Evolutionary conservation across 1,140 invertebrate species (phyloP).

Genomic region (Asobara japonica): DNA sequence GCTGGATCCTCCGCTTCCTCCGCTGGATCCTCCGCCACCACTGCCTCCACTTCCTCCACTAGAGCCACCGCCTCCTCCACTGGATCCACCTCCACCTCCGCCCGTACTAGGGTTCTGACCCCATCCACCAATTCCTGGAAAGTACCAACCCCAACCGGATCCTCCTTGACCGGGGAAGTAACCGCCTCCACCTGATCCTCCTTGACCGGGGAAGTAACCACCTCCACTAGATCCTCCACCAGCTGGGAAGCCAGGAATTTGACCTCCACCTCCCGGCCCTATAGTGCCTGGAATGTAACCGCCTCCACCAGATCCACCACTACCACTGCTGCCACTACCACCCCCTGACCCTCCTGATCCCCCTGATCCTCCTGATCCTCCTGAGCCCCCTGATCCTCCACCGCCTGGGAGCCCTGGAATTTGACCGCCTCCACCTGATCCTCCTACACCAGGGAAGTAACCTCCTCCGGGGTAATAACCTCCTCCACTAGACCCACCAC

Average conservation of each 20-base stretch:
- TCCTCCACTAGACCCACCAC: not conserved
- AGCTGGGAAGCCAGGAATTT: not conserved
- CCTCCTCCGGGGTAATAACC: not conserved
- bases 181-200: not conserved
- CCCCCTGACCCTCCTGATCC: constrained; percentile 5
- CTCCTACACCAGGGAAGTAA: not conserved
- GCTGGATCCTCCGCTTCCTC: not conserved
- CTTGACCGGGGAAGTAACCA: not conserved
- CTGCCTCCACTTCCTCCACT: not conserved
- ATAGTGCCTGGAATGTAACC: not conserved
- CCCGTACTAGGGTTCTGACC: not conserved
- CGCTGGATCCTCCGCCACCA: not conserved
- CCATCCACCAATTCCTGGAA: constrained; percentile 3
- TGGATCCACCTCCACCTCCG: not conserved
- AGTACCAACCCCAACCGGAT: no score
- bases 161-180: no score
- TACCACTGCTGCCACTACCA: no score
- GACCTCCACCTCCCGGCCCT: not conserved
- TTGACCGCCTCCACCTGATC: not conserved
- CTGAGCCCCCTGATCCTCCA: not conserved
- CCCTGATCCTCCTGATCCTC: not conserved
- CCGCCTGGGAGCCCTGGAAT: not conserved
- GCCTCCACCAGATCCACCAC: not conserved
- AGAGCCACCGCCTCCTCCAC: not conserved
- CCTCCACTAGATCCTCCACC: not conserved